A percentile compares a stretch with the other conserved stretches of the same genome.
Conservation (phyloP, 2,797 vertebrate genomes). For the Cirrhinus molitorella region DNA sequence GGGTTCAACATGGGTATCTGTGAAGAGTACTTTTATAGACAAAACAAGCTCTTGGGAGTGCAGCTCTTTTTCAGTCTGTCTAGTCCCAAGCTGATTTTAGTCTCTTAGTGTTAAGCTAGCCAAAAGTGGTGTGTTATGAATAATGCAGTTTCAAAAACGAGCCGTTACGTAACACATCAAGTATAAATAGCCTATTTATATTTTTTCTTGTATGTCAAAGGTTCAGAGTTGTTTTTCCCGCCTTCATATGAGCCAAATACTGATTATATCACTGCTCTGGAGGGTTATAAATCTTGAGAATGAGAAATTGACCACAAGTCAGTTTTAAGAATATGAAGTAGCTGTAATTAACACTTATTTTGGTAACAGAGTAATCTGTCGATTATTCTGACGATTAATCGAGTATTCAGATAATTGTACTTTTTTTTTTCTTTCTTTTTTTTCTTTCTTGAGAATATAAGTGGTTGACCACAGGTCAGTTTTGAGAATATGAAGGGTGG, state of each 20-base stretch:
- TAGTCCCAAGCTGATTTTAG: neutral
- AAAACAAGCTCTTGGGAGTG: neutral
- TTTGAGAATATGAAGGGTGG: too few relatives aligned
- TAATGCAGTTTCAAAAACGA: neutral
- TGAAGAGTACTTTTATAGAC: constrained; percentile 1
- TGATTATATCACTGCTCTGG: neutral
- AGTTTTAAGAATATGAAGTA: neutral
- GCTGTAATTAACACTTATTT: too few relatives aligned
- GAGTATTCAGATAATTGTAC: too few relatives aligned
- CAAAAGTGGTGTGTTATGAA: neutral
- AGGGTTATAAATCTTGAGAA: constrained; percentile 12
- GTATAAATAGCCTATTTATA: neutral
- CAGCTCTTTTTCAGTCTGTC: neutral
- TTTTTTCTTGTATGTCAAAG: neutral
- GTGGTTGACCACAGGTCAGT: too few relatives aligned
- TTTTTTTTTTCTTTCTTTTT: too few relatives aligned
- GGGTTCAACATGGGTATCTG: constrained; percentile 36
- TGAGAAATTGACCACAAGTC: neutral
- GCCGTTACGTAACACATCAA: neutral
- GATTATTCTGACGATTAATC: too few relatives aligned
- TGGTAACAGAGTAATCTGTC: too few relatives aligned
- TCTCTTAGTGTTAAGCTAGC: neutral
- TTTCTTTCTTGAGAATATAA: too few relatives aligned
- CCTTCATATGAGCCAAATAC: neutral
- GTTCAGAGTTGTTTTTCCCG: neutral